Base-by-base conservation (phyloP, 2,888 invertebrate species). In the Hartigia nigra region DNA sequence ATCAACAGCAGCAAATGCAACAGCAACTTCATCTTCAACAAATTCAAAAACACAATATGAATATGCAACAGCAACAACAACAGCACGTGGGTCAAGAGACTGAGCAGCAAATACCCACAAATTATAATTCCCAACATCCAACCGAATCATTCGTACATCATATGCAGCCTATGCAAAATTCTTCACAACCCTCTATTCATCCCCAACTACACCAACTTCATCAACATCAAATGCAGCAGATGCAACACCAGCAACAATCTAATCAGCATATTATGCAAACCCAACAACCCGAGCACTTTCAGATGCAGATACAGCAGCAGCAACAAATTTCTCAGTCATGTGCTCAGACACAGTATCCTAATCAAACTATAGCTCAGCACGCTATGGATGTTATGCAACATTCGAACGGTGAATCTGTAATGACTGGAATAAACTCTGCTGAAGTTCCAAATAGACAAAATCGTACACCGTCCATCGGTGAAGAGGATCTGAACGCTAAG, bases 291-390 rank as follows among this genome's bases (percentile, higher is more conserved):
- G 88, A 88, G 76, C 86, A 84, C 32, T 88, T 87, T 77, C 88
- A 88, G 76, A 85, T 87, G 86, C 86, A 87, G 88, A 91, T 94
- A 85, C 90, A 92, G 90, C 91, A 92, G 87, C 92, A 88, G 79
- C 88, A 89, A 74, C 90, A 90, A 79, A 82, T 91, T 79, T 81
- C 89, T 11, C 92, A 92, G 84, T 90, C 91, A 55, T 91, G 91
- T 81, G 87, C 88, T 12, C 87, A 88, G 70, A 85, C 87, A 74
- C 89, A 90, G 76, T 90, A 90, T 85, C 86, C 90, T 55, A 90
- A 87, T 82, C 88, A 90, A 80, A 87, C 88, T 85, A 88, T 92
- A 75, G 91, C 91, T 77, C 91, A 91, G 80, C 88, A 90, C 80
- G 84, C 88, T 9, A 85, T 90, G 78, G 91, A 92, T 76, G 84